Evolutionary conservation across 2,797 vertebrate species (phyloP), one percentile per base, ranked within the genome.

Genomic region (Scolopax rusticola): DNA sequence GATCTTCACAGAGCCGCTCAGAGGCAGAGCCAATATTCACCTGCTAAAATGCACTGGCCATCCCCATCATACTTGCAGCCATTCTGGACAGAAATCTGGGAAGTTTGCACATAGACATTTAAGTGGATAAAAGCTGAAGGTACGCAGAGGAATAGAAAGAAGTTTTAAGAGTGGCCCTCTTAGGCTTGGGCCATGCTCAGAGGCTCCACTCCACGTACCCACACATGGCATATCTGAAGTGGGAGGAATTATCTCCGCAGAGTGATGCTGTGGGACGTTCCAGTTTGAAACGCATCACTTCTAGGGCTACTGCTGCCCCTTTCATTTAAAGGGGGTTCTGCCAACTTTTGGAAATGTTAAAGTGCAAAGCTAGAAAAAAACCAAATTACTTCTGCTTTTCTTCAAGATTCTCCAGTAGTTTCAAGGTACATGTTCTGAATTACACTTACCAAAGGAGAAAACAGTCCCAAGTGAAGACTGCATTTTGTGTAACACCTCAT

Each of bases 401-500:
- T 77, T 94, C 27, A 74, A 60, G 43, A 87, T 60, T 61, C 41
- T 54, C 16, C 41, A 28, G 25, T 32, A 64, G 40, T 82, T 84
- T 86, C 48, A 76, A 83, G 47, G 17, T 60, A 27, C 7, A 2
- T 63, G 25, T 64, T 68, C 76, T 67, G 38, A 91, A 73, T 67
- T 63, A 48, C 16, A 67, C 23, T 17, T 74, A 8, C 40, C 54
- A 56, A 79, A 33, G 67, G 19, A 93, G 24, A 67, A 84, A 89
- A 75, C 17, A 57, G 28, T 60, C 84, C 61, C 54, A 57, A 68
- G 54, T 40, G 53, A 90, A 91, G 64, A 78, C 1, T 69, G 45
- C 47, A 20, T 92, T 95, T 88, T 82, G 63, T 90, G 51, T 33
- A 95, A 93, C 53, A 82, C 27, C 53, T 93, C 71, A 59, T 89